Evolutionary conservation across 2,888 invertebrate species (phyloP).

Genomic region (Argynnis bischoffii): DNA sequence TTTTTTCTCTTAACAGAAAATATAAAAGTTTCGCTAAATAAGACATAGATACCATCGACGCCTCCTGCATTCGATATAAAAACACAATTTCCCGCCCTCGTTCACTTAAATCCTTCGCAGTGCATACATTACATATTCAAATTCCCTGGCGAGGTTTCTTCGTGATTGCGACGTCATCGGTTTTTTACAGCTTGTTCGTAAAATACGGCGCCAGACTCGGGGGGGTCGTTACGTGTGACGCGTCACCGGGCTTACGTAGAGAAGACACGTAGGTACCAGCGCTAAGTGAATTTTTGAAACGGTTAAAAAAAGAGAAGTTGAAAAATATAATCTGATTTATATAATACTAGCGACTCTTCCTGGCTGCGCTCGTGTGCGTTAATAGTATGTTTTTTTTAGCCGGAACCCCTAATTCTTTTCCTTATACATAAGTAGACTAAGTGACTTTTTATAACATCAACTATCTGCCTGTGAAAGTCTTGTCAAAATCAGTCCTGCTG

Average conservation of each 20-base stretch:
- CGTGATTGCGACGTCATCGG: slow-evolving; percentile 24
- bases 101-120: slow-evolving; percentile 10
- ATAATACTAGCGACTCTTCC: no score
- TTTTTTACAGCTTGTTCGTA: slow-evolving; percentile 13
- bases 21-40: no score
- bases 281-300: background rate
- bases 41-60: background rate
- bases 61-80: slow-evolving; percentile 1
- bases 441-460: no score
- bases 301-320: no score
- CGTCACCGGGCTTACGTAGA: slow-evolving; percentile 1
- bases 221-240: slow-evolving; percentile 15
- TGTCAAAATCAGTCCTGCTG: no score
- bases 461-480: no score
- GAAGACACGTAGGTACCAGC: slow-evolving; percentile 2
- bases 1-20: no score
- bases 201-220: slow-evolving; percentile 17
- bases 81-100: background rate
- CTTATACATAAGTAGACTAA: no score
- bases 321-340: no score
- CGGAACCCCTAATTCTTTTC: no score
- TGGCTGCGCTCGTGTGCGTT: no score
- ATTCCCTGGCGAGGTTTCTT: slow-evolving; percentile 12
- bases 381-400: no score
- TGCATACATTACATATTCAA: slow-evolving; percentile 15